Base-by-base conservation (phyloP, 2,113 vertebrate genomes). In the Engystomops pustulosus region DNA sequence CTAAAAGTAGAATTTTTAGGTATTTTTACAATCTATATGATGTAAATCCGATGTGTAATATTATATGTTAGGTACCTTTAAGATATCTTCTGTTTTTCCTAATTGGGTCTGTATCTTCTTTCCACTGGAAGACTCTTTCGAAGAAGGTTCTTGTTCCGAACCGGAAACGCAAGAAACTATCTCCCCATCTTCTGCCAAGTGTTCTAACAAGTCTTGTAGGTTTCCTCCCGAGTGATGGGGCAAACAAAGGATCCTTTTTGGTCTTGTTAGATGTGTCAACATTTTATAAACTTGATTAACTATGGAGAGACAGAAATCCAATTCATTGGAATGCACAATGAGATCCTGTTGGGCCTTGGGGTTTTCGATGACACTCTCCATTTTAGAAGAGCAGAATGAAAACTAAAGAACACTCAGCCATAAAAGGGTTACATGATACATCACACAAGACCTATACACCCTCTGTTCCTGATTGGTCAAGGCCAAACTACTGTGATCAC, bases 151-250 rank as follows among this genome's bases (percentile, higher is more conserved):
- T 0, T 93, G 90, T 81, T 90, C 91, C 0, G 88, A 86, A 30
- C 79, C 91, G 68, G 91, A 86, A 89, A 92, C 87, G 47, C 90
- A 94, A 5, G 89, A 86, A 23, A 92, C 44, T 80, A 94, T 90
- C 41, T 83, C 87, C 8, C 94, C 94, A 9, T 94, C 90, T 0
- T 93, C 89, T 45, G 93, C 93, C 49, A 94, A 90, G 10, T 88
- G 90, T 83, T 93, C 90, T 12, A 90, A 92, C 60, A 94, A 87
- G 44, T 90, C 90, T 84, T 94, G 87, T 23, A 92, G 90, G 3
- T 91, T 90, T 17, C 90, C 91, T 51, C 89, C 90, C 47, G 93
- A 93, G 62, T 91, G 92, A 87, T 90, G 93, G 79, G 91, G 92
- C 25, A 93, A 90, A 79, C 93, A 89, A 18, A 94, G 88, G 80